Evolutionary conservation across 2,888 invertebrate species (phyloP).

Genomic region (Leptopterna dolabrata): DNA sequence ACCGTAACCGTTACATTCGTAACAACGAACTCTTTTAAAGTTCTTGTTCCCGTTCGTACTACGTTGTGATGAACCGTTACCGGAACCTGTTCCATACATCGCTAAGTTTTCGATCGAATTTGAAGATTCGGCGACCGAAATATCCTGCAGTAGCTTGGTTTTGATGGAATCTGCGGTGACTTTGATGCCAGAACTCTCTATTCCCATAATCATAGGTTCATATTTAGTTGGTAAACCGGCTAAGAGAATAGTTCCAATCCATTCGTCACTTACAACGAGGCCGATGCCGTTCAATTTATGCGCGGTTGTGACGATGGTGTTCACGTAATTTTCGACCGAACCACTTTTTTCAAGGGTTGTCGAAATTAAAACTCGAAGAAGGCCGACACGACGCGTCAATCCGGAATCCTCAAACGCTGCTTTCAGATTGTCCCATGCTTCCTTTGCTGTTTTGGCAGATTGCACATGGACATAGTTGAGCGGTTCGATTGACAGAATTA

Average conservation of each 20-base stretch:
- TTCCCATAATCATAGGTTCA: slow-evolving; percentile 44
- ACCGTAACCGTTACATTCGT: neutral
- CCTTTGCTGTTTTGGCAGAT: neutral
- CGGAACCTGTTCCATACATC: neutral
- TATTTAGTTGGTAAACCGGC: slow-evolving; percentile 37
- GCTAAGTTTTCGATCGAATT: neutral
- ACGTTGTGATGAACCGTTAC: neutral
- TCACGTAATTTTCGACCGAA: slow-evolving; percentile 27
- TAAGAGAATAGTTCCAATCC: slow-evolving; percentile 20
- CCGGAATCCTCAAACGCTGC: neutral
- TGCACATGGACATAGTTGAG: slow-evolving; percentile 1
- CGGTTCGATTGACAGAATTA: neutral
- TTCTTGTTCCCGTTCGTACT: neutral
- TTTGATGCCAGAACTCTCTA: slow-evolving; percentile 24
- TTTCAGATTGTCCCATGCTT: neutral
- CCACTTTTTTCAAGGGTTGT: neutral
- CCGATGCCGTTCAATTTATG: neutral
- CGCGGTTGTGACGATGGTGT: neutral
- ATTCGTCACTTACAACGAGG: neutral
- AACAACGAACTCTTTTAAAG: neutral
- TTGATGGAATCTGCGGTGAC: slow-evolving; percentile 2
- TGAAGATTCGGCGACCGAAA: neutral
- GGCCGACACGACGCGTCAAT: neutral
- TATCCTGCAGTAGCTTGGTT: neutral
- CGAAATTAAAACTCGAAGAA: neutral